Conservation (phyloP, 2,888 invertebrate species). For the Brachypalpus laphriformis region DNA sequence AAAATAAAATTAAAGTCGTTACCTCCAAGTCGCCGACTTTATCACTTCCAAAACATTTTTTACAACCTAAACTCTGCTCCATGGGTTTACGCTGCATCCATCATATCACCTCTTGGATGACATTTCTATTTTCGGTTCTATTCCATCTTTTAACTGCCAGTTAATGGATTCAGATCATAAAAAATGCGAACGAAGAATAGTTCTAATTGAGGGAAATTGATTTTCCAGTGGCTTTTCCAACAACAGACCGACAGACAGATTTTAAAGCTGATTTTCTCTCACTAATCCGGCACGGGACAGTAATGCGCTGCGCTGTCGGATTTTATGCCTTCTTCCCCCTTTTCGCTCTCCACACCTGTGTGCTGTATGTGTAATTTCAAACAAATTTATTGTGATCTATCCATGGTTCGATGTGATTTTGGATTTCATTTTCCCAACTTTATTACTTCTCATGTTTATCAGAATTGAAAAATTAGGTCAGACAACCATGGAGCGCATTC, state of each 20-base stretch:
- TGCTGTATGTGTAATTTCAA: slow-evolving; percentile 6
- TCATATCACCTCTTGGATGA: slow-evolving; percentile 19
- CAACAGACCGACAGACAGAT: background rate
- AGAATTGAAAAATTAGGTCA: slow-evolving; percentile 36
- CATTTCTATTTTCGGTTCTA: slow-evolving; percentile 11
- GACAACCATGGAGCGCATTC: background rate
- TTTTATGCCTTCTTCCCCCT: background rate
- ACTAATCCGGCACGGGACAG: slow-evolving; percentile 47
- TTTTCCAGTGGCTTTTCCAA: background rate
- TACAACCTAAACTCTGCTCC: background rate
- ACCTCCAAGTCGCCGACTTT: too few species aligned
- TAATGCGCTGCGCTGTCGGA: background rate
- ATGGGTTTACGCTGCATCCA: slow-evolving; percentile 4
- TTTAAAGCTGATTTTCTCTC: slow-evolving; percentile 27
- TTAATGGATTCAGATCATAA: slow-evolving; percentile 20
- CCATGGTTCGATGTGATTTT: slow-evolving; percentile 42
- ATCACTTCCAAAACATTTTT: background rate
- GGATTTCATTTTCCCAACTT: slow-evolving; percentile 26
- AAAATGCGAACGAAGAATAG: slow-evolving; percentile 15
- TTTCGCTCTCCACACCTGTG: background rate
- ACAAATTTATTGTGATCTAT: slow-evolving; percentile 20
- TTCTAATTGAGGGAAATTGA: slow-evolving; percentile 47
- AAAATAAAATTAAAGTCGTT: too few species aligned
- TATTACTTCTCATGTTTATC: slow-evolving; percentile 46
- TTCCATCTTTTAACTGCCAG: background rate